Evolutionary conservation across 2,113 vertebrate species (phyloP).

Genomic region (Mirounga angustirostris): DNA sequence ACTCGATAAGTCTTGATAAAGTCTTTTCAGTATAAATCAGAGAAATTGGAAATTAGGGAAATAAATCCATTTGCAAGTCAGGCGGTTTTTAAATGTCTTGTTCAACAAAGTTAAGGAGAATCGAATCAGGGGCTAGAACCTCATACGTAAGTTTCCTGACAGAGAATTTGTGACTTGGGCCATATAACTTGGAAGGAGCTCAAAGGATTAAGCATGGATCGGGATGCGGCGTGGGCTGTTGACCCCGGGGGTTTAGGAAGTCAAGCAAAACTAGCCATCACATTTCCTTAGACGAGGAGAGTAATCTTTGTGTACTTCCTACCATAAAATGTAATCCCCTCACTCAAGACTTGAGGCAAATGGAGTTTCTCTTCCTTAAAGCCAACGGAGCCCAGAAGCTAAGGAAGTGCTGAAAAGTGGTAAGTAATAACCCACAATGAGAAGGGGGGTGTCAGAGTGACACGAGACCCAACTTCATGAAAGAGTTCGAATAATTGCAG

Average conservation of each 20-base stretch:
- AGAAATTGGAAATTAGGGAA: conserved; percentile 45
- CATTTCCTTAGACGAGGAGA: background rate
- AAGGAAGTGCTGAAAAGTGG: background rate
- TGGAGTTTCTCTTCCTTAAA: background rate
- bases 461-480: too few relatives aligned
- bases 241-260: background rate
- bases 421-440: background rate
- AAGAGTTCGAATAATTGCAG: background rate
- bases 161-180: background rate
- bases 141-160: background rate
- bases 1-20: background rate
- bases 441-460: background rate
- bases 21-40: background rate
- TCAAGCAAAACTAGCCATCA: background rate
- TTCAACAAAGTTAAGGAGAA: conserved; percentile 4
- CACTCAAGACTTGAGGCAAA: background rate
- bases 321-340: background rate
- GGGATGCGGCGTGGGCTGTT: background rate
- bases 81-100: background rate
- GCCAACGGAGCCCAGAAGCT: background rate
- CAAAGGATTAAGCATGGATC: background rate
- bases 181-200: background rate
- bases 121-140: background rate
- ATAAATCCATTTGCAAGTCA: background rate
- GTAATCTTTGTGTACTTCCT: background rate